A percentile compares a stretch with the other conserved stretches of the same genome.
phyloP scores from a whole-genome alignment of 2,113 vertebrate genomes.

The Panthera leo region DNA sequence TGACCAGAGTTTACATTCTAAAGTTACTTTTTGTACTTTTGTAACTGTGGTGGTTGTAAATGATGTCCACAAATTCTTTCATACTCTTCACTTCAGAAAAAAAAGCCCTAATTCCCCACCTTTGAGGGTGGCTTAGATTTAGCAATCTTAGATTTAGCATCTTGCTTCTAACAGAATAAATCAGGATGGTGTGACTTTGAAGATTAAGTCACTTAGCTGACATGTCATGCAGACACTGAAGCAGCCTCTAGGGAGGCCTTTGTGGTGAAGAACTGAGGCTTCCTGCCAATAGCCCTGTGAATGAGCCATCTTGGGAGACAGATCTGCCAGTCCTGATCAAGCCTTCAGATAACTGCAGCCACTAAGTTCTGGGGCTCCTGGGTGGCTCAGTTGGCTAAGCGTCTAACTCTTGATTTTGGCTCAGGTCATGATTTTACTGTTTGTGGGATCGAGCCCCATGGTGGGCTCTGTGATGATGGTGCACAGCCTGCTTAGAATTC shows the following conservation, averaged over 20 bases:
- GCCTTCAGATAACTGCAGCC: neutral
- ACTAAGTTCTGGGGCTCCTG: neutral
- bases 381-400: no score
- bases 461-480: no score
- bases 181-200: neutral
- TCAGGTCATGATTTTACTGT: no score
- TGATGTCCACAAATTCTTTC: neutral
- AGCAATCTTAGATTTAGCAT: neutral
- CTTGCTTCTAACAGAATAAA: neutral
- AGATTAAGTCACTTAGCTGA: neutral
- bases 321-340: neutral
- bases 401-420: no score
- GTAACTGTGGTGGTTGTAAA: neutral
- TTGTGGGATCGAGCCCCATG: no score
- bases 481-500: no score
- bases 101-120: neutral
- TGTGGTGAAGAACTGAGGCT: neutral
- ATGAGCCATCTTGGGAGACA: neutral
- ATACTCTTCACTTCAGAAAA: neutral
- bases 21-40: neutral
- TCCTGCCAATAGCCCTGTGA: neutral
- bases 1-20: neutral
- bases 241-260: neutral
- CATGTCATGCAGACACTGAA: neutral
- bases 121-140: neutral